Conservation (phyloP, 1,140 invertebrate species). For the Antheraea pernyi region DNA sequence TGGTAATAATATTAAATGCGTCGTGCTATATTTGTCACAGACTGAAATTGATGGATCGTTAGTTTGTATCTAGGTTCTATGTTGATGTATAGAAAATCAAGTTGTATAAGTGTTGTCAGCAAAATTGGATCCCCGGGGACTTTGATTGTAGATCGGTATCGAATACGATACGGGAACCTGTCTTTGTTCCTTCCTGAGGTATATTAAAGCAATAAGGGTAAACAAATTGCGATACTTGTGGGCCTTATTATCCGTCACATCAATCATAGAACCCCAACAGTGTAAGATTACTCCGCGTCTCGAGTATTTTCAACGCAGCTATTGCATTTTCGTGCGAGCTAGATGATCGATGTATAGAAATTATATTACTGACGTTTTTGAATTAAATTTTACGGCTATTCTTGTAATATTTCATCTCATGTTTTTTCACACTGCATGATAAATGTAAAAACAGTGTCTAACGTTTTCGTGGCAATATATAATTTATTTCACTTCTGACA, state of each 20-base stretch:
- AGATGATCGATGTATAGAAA: background rate
- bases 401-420: background rate
- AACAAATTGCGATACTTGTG: constrained; percentile 76
- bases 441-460: background rate
- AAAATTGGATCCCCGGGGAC: constrained; percentile 69
- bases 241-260: constrained; percentile 74
- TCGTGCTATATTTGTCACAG: constrained; percentile 39
- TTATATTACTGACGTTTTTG: background rate
- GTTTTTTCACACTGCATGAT: background rate
- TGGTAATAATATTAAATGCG: constrained; percentile 26
- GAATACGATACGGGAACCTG: constrained; percentile 54
- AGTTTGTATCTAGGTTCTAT: constrained; percentile 44
- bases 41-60: constrained; percentile 46
- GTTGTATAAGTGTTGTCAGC: constrained; percentile 38
- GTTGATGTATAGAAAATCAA: constrained; percentile 16
- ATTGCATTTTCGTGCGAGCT: constrained; percentile 21
- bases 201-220: constrained; percentile 69
- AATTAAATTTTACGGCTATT: background rate
- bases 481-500: too few species aligned
- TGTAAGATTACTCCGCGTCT: constrained; percentile 48
- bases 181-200: constrained; percentile 42
- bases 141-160: constrained; percentile 63
- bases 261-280: constrained; percentile 68
- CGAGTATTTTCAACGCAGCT: constrained; percentile 35
- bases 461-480: background rate